phyloP scores from a whole-genome alignment of 2,113 vertebrate genomes.

The Seriola rivoliana region DNA sequence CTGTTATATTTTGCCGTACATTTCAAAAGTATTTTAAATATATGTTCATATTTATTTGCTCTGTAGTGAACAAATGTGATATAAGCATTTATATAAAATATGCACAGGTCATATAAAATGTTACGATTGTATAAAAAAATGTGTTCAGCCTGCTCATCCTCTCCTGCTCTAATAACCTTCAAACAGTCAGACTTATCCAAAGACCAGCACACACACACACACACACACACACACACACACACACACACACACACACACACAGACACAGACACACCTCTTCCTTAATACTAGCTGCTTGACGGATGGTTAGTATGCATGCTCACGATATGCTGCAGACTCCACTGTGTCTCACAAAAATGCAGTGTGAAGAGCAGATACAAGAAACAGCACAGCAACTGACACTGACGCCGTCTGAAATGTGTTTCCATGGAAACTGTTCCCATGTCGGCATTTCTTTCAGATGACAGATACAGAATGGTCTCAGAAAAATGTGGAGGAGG shows the following conservation, averaged over 20 bases:
- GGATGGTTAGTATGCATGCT: conserved; percentile 67
- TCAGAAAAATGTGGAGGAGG: conserved; percentile 16
- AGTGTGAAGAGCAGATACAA: conserved; percentile 56
- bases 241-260: neutral
- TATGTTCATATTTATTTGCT: neutral
- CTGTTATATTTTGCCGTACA: neutral
- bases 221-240: conserved; percentile 4
- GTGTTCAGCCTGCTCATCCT: conserved; percentile 4
- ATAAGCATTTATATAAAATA: neutral
- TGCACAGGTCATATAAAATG: neutral
- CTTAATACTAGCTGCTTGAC: conserved; percentile 21
- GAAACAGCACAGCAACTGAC: conserved; percentile 45
- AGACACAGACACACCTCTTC: neutral
- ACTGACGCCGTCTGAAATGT: conserved; percentile 57
- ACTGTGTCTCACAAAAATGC: conserved; percentile 42
- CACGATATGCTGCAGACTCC: conserved; percentile 65
- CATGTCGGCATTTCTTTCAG: conserved; percentile 59
- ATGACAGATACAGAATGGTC: conserved; percentile 34
- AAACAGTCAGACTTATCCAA: neutral
- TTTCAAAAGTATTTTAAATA: no score
- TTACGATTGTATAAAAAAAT: neutral
- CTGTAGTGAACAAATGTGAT: neutral
- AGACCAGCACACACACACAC: neutral
- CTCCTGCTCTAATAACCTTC: conserved; percentile 60
- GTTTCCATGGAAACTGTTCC: conserved; percentile 81